Evolutionary conservation across 2,797 vertebrate species (phyloP), one percentile per base, ranked within the genome.

Genomic region (Microctenopoma steveboyesi): DNA sequence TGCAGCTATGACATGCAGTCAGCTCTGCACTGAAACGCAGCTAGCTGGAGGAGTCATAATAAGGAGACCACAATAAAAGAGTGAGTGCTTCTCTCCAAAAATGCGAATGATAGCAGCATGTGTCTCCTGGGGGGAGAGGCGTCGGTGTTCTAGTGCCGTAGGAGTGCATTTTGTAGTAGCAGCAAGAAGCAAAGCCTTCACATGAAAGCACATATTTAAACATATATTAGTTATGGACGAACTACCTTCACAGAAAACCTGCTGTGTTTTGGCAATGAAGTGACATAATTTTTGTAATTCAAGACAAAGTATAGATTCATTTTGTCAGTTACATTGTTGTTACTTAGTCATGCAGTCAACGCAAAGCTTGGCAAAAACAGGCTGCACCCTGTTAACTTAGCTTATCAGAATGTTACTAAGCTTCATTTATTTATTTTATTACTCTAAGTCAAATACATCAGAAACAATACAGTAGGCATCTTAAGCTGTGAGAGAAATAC

Each of bases 11-110:
- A 84, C 55, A 67, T 12, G 4, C 37, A 30, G 66, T 64, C 70
- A 79, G 49, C 40, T 37, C 62, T 66, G 64, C 64, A 37, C 56
- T 85, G 83, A 83, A 89, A 85, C 83, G 83, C 70, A 67, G 66
- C 57, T 78, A 68, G 58, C 51, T 5, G 66, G 50, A 40, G 37
- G n/a, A 37, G 12, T 18, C 18, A 18, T 18, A 18, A 18, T 18
- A 18, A 40, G 37, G n/a, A 37, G 12, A 42, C 35, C 0, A 5
- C 48, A 40, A 56, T 75, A 22, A 18, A 35, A 56, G 37, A 68
- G 71, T 22, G 28, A 58, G 56, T 22, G 50, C 47, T 53, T 57
- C 30, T 63, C 35, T 40, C 57, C 53, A 70, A 65, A 72, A 69
- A 71, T 64, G 25, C 2, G 33, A 40, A 69, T 55, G 58, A 74